Conservation (phyloP, 1,140 invertebrate species). For the Solenopsis fugax region DNA sequence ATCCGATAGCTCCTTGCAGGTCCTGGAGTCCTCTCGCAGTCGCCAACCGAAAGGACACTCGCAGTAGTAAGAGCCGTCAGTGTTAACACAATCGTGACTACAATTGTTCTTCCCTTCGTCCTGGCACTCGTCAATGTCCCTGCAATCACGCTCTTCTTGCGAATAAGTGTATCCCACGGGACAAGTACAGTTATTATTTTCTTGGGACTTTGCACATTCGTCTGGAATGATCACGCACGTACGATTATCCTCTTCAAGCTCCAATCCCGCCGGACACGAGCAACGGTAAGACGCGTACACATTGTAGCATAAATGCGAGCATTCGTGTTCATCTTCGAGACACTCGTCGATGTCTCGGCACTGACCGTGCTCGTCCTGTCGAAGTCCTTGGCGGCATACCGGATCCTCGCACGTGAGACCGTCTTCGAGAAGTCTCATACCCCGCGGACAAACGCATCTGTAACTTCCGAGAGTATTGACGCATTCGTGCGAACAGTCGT, state of each 20-base stretch:
- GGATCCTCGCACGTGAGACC: conserved; percentile 90
- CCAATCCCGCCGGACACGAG: conserved; percentile 88
- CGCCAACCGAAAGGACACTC: conserved; percentile 86
- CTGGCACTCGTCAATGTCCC: conserved; percentile 86
- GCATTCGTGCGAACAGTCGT: conserved; percentile 90
- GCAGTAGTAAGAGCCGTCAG: conserved; percentile 88
- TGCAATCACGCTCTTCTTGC: conserved; percentile 72
- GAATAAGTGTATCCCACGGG: conserved; percentile 90
- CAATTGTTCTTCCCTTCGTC: conserved; percentile 87
- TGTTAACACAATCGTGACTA: conserved; percentile 89
- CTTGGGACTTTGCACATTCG: conserved; percentile 90
- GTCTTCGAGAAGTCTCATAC: conserved; percentile 90
- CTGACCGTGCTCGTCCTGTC: conserved; percentile 80
- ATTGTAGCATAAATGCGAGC: conserved; percentile 80
- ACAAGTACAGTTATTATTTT: conserved; percentile 91
- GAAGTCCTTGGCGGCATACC: conserved; percentile 87
- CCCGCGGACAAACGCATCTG: conserved; percentile 92
- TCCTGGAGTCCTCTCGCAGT: conserved; percentile 84
- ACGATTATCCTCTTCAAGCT: conserved; percentile 78
- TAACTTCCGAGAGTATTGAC: conserved; percentile 93
- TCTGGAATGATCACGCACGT: conserved; percentile 87
- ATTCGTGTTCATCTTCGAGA: conserved; percentile 89
- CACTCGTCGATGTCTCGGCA: conserved; percentile 92
- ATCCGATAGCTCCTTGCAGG: conserved; percentile 85
- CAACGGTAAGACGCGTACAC: conserved; percentile 89